Percentiles rank a stretch among this genome's conserved stretches.
Conservation (phyloP, 1,140 invertebrate species). For the Drosophila persimilis region DNA sequence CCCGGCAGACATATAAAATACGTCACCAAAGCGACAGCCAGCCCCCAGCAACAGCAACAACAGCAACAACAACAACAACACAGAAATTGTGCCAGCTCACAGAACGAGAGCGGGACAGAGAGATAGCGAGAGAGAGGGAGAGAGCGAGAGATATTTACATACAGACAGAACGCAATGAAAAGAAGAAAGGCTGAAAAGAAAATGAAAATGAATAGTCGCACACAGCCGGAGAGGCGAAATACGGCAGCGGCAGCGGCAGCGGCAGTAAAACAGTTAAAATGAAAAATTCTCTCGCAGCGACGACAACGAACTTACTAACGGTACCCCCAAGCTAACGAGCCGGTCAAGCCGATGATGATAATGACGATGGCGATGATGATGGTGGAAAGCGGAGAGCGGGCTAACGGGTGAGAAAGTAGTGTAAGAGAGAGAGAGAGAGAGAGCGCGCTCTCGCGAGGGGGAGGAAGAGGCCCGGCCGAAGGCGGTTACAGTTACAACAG, state of each 20-base stretch:
- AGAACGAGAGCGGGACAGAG: conserved; percentile 8
- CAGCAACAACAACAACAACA: conserved; percentile 34
- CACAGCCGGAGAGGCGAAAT: not conserved
- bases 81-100: conserved; percentile 58
- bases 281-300: conserved; percentile 70
- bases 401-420: conserved; percentile 3
- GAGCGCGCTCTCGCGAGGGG: not conserved
- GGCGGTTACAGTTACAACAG: conserved; percentile 60
- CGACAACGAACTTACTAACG: conserved; percentile 79
- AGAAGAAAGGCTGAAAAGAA: conserved; percentile 68
- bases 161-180: conserved; percentile 45
- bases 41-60: conserved; percentile 13
- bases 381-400: no score
- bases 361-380: not conserved
- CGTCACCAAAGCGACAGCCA: conserved; percentile 53
- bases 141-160: conserved; percentile 37
- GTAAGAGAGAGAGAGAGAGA: conserved; percentile 21
- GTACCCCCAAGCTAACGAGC: conserved; percentile 70
- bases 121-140: conserved; percentile 8
- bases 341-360: conserved; percentile 64
- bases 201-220: conserved; percentile 74
- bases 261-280: conserved; percentile 36
- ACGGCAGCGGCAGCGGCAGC: no score
- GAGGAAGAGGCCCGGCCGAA: conserved; percentile 31
- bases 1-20: conserved; percentile 54